Base-by-base conservation (phyloP, 1,140 invertebrate species). In the Subanguina moxae region DNA sequence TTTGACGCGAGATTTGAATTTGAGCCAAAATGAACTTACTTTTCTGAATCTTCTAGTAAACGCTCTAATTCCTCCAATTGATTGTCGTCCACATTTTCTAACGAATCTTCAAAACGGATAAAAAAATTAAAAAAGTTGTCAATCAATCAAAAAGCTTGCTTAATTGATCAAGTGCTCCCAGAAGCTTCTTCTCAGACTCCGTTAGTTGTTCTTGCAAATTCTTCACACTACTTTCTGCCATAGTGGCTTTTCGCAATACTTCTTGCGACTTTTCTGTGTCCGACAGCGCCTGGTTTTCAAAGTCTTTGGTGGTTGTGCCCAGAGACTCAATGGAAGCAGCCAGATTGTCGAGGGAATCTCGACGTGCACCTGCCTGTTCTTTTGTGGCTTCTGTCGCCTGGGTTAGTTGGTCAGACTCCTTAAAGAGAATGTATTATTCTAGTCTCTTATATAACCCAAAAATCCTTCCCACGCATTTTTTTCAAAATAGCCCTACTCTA, bases 51-150 rank as follows among this genome's bases (percentile, higher is more conserved):
- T 27, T 78, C 72, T 3, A 82, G 43, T 28, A 77, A 42, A 45
- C 64, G 64, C 61, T 81, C 79, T n/a, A 81, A 46, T 27, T 77
- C 73, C 28, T 69, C 71, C 45, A 81, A 63, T 59, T 81, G 82
- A 27, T 73, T 70, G 25, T 81, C 80, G 62, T 81, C 70, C 8
- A 81, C 78, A 28, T 82, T 69, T 58, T 82, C 80, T 23, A 81
- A 57, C n/a, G 79, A 81, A 62, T 82, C 78, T 80, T 48, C 46
- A 38, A 32, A 57, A 23, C 28, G 28, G 65, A 13, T 66, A 21
- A 1, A 30, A 23, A 9, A 27, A 32, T 57, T 17, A n/a, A 9
- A 7, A 9, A 19, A 1, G 8, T 25, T 8, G 0, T 27, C n/a
- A 15, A 61, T 25, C 19, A 61, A 11, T 30, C 19, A 61, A 61